Evolutionary conservation across 2,888 invertebrate species (phyloP).

Genomic region (Dicyrtoma fusca): DNA sequence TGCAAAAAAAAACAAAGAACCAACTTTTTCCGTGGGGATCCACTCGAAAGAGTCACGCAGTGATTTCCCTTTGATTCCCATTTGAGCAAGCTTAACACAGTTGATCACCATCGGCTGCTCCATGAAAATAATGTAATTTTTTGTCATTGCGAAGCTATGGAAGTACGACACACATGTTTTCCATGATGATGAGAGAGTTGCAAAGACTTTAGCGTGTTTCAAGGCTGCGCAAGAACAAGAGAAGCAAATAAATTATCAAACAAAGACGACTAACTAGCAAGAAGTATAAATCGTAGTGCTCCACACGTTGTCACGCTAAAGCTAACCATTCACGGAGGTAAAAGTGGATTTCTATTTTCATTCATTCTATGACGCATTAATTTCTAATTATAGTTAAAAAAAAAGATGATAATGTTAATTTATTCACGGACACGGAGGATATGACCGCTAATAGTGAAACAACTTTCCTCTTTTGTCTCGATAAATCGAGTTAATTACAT

Average conservation of each 20-base stretch:
- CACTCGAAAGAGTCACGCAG: conserved; percentile 61
- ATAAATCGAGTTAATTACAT: not conserved
- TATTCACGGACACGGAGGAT: no score
- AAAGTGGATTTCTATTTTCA: no score
- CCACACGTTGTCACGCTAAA: no score
- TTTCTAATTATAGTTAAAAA: no score
- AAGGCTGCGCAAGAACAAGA: conserved; percentile 54
- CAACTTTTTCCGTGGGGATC: conserved; percentile 60
- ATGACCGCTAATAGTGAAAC: not conserved
- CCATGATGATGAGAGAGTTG: conserved; percentile 59
- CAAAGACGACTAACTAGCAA: no score
- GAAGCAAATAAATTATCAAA: no score
- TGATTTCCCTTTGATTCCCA: conserved; percentile 59
- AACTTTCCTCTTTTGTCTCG: no score
- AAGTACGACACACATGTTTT: conserved; percentile 61
- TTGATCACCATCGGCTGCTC: conserved; percentile 63
- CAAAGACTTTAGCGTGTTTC: conserved; percentile 58
- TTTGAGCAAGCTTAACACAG: conserved; percentile 60
- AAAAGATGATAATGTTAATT: no score
- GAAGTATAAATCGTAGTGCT: no score
- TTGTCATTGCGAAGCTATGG: conserved; percentile 64
- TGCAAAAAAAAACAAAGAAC: not conserved
- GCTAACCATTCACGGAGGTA: no score
- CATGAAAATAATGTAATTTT: conserved; percentile 63
- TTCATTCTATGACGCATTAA: no score